Base-by-base conservation (phyloP, 2,113 vertebrate species). In the Podocnemis expansa region DNA sequence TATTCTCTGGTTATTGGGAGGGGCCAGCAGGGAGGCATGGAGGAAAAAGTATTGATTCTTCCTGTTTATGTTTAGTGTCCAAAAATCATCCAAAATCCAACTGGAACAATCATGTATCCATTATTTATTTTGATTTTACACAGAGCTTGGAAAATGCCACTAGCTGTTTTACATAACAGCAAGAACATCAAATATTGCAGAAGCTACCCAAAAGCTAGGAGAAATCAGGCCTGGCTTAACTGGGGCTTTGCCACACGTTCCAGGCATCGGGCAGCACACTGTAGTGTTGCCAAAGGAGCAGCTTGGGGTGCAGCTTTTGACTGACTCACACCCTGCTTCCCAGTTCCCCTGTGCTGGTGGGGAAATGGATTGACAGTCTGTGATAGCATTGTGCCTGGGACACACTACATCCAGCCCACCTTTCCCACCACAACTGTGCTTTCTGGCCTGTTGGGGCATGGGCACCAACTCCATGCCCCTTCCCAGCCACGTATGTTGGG, bases 1-100 rank as follows among this genome's bases (percentile, higher is more conserved):
- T 87, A 90, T 54, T 89, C 27, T 12, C 2, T 31, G 49, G 87
- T 94, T 93, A 76, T 90, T 82, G 94, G 90, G 49, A 41, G 51
- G 51, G 51, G 51, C 51, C 51, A 52, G 51, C 51, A 70, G 56
- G 41, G 21, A 60, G 55, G 88, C 86, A 75, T 84, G 78, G 63
- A 67, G 41, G 60, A 70, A 67, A 85, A 80, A 89, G 73, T 9
- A 1, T 31, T 75, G 13, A 47, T 4, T 70, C 10, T 8, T 76
- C 73, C 43, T 1, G 2, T 29, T 96, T 88, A 38, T 73, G 19
- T 84, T 82, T 96, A 29, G 89, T 90, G 54, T 58, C 38, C 73
- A 92, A 80, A 27, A 75, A 54, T 80, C 70, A 73, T 75, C 85
- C 83, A 85, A 25, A 78, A 29, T 75, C 86, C 58, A 12, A 43